Evolutionary conservation across 2,888 invertebrate species (phyloP), one percentile per base, ranked within the genome.

Genomic region (Parelbella ahira): DNA sequence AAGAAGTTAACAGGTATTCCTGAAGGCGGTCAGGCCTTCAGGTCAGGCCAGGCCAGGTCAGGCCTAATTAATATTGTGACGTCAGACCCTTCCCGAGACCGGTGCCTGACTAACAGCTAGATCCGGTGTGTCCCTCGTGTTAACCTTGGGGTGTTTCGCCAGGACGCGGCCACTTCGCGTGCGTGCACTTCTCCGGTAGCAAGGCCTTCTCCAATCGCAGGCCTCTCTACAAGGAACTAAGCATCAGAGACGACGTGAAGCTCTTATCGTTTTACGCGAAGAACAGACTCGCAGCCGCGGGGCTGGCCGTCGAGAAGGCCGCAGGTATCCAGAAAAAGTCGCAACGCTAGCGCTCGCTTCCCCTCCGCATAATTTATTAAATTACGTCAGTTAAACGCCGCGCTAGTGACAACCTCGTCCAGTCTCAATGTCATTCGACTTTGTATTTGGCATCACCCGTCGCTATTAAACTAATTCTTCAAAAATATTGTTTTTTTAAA

Each of bases 261-360:
- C 91, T 94, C 66, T 90, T 95, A 71, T 95, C 95, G 73, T 95
- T 92, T 89, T 96, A 96, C 90, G 92, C 93, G 86, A 93, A 93
- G 89, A 93, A 93, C 81, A 90, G 93, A 60, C 90, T 91, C 60
- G 92, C 91, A 60, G 91, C 91, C 55, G 89, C 89, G 63, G 87
- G 87, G 34, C 69, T 88, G 53, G 83, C 82, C 65, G 63, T 75
- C 63, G 84, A 86, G 54, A 68, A 70, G 63, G 80, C 68, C 70
- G 75, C 90, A 90, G 86, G 88, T 89, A 77, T 72, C 67, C 60
- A 62, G 60, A 50, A 55, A 60, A 50, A 60, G 55, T 70, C 72
- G 71, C 77, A 68, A 53, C 67, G 72, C 77, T 78, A 76, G 63
- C 71, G 71, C 75, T 70, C 70, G 80, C 79, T 77, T 73, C 64